phyloP scores from a whole-genome alignment of 1,140 invertebrate genomes.

The Lithobius niger region DNA sequence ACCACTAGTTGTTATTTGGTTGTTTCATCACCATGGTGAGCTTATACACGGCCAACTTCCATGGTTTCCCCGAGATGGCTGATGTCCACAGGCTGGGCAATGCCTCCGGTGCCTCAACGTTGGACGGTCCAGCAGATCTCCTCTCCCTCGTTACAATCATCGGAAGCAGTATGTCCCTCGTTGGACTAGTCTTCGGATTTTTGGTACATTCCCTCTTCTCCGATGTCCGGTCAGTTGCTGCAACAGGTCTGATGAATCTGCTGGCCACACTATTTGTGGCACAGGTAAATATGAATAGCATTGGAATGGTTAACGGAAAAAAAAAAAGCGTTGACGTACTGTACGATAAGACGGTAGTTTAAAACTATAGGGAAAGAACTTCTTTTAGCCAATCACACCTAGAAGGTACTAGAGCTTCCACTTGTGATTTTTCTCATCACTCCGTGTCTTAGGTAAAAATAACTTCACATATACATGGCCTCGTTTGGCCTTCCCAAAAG shows the following conservation, averaged over 20 bases:
- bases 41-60: slow-evolving; percentile 3
- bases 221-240: slow-evolving; percentile 46
- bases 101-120: not conserved
- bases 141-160: slow-evolving; percentile 43
- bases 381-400: no score
- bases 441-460: no score
- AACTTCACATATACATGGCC: no score
- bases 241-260: slow-evolving; percentile 50
- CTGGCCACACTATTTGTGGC: slow-evolving; percentile 51
- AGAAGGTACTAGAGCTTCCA: no score
- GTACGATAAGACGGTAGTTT: no score
- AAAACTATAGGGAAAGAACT: no score
- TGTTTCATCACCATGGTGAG: not conserved
- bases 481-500: no score
- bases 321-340: no score
- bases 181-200: slow-evolving; percentile 51
- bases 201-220: slow-evolving; percentile 52
- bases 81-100: not conserved
- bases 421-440: no score
- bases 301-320: no score
- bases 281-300: slow-evolving; percentile 48
- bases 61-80: not conserved
- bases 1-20: no score
- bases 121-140: not conserved
- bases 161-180: slow-evolving; percentile 48